Conservation (phyloP, 2,797 vertebrate genomes). For the Diplodus puntazzo region DNA sequence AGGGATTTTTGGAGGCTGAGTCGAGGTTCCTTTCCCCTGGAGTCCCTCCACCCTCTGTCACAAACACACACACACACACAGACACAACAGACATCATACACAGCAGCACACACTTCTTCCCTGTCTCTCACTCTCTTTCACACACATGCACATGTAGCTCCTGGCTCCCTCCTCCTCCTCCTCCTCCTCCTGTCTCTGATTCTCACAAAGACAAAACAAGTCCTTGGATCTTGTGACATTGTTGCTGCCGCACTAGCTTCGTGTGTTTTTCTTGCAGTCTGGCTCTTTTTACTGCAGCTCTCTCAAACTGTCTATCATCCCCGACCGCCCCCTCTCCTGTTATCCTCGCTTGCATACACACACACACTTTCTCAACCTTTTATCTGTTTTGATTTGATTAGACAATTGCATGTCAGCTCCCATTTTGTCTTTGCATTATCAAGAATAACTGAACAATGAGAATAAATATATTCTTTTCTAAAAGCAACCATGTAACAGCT, state of each 20-base stretch:
- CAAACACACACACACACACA: constrained; percentile 30
- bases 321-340: background rate
- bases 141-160: constrained; percentile 47
- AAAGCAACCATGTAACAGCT: constrained; percentile 9
- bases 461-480: constrained; percentile 27
- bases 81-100: constrained; percentile 21
- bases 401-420: constrained; percentile 12
- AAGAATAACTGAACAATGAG: constrained; percentile 25
- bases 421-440: constrained; percentile 28
- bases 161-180: constrained; percentile 45
- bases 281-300: constrained; percentile 38
- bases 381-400: constrained; percentile 34
- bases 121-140: constrained; percentile 37
- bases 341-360: background rate
- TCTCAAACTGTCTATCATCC: constrained; percentile 45
- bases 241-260: constrained; percentile 49
- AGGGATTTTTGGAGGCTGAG: constrained; percentile 70
- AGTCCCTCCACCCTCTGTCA: constrained; percentile 49
- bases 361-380: constrained; percentile 23
- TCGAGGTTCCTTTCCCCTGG: constrained; percentile 58
- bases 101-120: constrained; percentile 29
- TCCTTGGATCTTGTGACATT: constrained; percentile 66
- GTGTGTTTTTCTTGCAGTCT: constrained; percentile 53
- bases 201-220: constrained; percentile 74
- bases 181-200: constrained; percentile 49